Evolutionary conservation across 2,888 invertebrate species (phyloP).

Genomic region (Habroteleia sp.): DNA sequence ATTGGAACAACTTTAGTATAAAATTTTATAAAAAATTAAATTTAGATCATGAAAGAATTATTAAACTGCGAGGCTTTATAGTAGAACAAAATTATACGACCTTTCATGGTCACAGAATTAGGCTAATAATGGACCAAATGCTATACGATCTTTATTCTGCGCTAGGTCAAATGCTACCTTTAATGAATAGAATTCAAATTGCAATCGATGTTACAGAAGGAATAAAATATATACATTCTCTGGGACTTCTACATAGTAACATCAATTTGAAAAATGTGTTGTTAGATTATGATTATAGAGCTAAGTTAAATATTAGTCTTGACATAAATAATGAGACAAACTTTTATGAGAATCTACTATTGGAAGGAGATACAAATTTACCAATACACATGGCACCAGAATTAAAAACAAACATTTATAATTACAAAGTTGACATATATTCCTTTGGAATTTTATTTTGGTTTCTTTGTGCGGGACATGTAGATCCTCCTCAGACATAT

Average conservation of each 20-base stretch:
- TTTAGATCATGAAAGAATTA: slow-evolving; percentile 18
- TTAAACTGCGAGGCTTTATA: slow-evolving; percentile 11
- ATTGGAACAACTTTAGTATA: background rate
- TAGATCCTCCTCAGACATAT: slow-evolving; percentile 6
- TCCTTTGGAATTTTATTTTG: slow-evolving; percentile 37
- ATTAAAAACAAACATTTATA: background rate
- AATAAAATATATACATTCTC: slow-evolving; percentile 36
- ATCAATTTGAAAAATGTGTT: slow-evolving; percentile 9
- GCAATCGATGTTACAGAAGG: slow-evolving; percentile 50
- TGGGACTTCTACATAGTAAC: slow-evolving; percentile 5
- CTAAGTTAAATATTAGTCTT: slow-evolving; percentile 24
- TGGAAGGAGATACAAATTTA: no score
- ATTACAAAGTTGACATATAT: slow-evolving; percentile 9
- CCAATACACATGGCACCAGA: no score
- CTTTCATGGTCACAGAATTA: background rate
- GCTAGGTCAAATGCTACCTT: background rate
- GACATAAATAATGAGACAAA: background rate
- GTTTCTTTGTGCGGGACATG: slow-evolving; percentile 15
- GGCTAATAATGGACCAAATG: slow-evolving; percentile 3
- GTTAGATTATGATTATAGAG: slow-evolving; percentile 15
- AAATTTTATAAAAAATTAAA: slow-evolving; percentile 13
- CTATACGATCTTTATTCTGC: slow-evolving; percentile 5
- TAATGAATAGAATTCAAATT: slow-evolving; percentile 7
- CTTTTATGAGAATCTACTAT: no score
- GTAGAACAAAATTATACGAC: background rate